phyloP scores from a whole-genome alignment of 2,888 invertebrate species.

The Nephrotoma flavescens region DNA sequence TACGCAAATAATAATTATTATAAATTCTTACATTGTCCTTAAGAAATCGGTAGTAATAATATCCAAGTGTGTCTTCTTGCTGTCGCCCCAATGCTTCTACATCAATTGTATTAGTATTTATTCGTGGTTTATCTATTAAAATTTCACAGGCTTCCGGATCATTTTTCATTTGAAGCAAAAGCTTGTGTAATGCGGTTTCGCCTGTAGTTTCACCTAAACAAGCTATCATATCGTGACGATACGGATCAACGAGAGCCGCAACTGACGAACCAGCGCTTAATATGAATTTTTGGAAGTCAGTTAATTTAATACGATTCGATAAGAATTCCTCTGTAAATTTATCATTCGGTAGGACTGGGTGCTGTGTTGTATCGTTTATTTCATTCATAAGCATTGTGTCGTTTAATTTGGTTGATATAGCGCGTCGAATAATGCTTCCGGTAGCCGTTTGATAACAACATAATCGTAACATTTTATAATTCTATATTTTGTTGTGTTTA shows the following conservation, averaged over 20 bases:
- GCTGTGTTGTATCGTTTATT: not conserved
- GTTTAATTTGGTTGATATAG: not conserved
- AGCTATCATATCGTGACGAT: slow-evolving; percentile 82
- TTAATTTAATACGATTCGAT: slow-evolving; percentile 47
- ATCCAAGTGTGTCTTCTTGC: slow-evolving; percentile 72
- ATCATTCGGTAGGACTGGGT: slow-evolving; percentile 14
- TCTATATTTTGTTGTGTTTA: not conserved
- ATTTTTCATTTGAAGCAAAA: slow-evolving; percentile 58
- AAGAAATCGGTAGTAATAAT: slow-evolving; percentile 72
- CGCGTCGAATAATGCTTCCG: not conserved
- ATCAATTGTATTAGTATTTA: slow-evolving; percentile 70
- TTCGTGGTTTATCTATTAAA: slow-evolving; percentile 63
- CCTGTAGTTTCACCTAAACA: slow-evolving; percentile 88
- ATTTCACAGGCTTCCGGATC: slow-evolving; percentile 67
- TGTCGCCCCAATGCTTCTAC: slow-evolving; percentile 52
- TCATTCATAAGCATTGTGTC: not conserved
- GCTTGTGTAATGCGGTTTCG: slow-evolving; percentile 49
- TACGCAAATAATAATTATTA: not conserved
- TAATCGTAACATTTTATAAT: slow-evolving; percentile 3
- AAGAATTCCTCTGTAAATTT: slow-evolving; percentile 46
- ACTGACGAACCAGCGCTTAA: slow-evolving; percentile 79
- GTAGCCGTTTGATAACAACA: not conserved
- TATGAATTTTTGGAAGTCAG: slow-evolving; percentile 56
- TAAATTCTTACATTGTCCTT: slow-evolving; percentile 42
- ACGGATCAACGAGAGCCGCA: slow-evolving; percentile 66